These are phyloP conservation scores for Scytalopus superciliaris DNA, from an alignment of 2,113 vertebrate species.

Conservation along the genomic window DNA sequence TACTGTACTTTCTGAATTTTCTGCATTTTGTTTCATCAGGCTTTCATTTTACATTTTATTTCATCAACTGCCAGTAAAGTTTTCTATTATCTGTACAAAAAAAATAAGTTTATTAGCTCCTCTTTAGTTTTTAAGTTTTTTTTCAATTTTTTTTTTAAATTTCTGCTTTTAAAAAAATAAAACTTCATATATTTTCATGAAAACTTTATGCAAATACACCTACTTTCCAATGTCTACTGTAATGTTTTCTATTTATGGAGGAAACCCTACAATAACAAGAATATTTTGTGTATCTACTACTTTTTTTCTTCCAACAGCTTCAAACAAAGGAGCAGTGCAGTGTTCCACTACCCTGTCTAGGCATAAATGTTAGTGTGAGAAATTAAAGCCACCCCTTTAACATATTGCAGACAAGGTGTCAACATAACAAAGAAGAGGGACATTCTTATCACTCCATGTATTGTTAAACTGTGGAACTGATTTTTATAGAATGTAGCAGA, in stretches of 20 bases:
- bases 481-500: conserved; percentile 10
- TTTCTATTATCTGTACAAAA: neutral
- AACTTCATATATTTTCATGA: neutral
- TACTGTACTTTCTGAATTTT: neutral
- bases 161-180: neutral
- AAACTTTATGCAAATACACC: neutral
- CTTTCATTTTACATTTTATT: neutral
- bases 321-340: neutral
- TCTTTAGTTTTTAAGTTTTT: neutral
- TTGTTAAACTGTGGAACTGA: neutral
- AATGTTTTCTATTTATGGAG: neutral
- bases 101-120: neutral
- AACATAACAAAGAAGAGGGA: neutral
- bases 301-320: neutral
- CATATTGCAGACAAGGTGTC: neutral
- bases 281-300: neutral
- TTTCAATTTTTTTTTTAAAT: neutral
- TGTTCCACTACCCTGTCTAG: neutral
- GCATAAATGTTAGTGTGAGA: neutral
- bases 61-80: neutral
- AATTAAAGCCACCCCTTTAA: neutral
- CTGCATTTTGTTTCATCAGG: neutral
- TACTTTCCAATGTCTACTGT: neutral
- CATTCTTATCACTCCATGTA: neutral
- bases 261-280: neutral